phyloP scores from a whole-genome alignment of 2,797 vertebrate species.

The Lemur catta region DNA sequence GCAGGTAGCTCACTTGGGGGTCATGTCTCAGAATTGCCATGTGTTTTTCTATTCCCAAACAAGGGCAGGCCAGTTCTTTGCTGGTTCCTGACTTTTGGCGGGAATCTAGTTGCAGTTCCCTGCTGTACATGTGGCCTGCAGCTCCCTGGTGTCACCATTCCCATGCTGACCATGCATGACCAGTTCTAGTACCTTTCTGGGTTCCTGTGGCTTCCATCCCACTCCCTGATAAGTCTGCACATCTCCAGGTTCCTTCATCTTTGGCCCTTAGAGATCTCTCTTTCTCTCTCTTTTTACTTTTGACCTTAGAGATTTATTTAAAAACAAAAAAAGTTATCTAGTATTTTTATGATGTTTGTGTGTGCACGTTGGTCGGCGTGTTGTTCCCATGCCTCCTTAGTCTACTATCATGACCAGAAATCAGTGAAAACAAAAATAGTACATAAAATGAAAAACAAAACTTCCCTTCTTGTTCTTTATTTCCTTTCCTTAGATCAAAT shows the following conservation, averaged over 20 bases:
- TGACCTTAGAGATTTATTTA: not conserved
- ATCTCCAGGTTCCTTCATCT: not conserved
- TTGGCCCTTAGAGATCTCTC: not conserved
- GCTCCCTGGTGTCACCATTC: not conserved
- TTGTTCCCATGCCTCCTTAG: not conserved
- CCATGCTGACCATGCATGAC: not conserved
- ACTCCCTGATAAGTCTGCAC: not conserved
- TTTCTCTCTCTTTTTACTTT: not conserved
- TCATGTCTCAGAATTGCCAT: not conserved
- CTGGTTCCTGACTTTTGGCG: not conserved
- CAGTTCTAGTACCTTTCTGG: not conserved
- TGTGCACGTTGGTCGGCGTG: not conserved
- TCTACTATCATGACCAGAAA: not conserved
- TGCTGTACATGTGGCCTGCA: not conserved
- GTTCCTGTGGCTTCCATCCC: not conserved
- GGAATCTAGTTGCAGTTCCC: not conserved
- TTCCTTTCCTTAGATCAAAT: not conserved
- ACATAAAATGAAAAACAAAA: not conserved
- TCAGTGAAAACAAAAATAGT: not conserved
- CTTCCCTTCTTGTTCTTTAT: not conserved
- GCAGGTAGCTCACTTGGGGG: not conserved
- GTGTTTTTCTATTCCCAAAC: not conserved
- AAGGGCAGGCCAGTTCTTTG: not conserved
- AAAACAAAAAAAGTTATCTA: not conserved
- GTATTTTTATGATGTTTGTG: not conserved